phyloP scores from a whole-genome alignment of 2,113 vertebrate genomes.

The Upupa epops region DNA sequence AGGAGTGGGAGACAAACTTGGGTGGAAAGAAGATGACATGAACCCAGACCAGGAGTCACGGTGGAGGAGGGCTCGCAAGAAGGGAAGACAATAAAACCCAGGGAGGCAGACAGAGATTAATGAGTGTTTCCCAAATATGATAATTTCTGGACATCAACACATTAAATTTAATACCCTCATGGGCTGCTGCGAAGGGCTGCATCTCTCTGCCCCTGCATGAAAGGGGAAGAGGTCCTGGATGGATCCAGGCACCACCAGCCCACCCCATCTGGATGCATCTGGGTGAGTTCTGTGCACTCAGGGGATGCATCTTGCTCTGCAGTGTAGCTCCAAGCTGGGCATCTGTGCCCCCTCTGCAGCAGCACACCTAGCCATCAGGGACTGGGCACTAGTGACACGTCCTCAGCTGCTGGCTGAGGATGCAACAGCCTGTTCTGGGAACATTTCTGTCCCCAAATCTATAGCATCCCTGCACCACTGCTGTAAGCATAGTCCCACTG shows the following conservation, averaged over 20 bases:
- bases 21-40: neutral
- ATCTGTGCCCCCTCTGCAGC: neutral
- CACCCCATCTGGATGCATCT: rapidly evolving
- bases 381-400: rapidly evolving
- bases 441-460: rapidly evolving
- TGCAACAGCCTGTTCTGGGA: neutral
- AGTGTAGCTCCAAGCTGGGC: neutral
- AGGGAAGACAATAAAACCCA: conserved; percentile 37
- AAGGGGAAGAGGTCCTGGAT: neutral
- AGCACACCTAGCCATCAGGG: neutral
- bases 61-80: neutral
- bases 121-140: conserved; percentile 55
- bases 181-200: neutral
- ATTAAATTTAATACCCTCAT: conserved; percentile 14
- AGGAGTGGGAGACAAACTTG: neutral
- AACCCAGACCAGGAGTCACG: neutral
- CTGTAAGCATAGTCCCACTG: neutral
- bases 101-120: conserved; percentile 56
- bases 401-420: neutral
- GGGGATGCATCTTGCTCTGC: rapidly evolving
- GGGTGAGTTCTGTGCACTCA: neutral
- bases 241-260: neutral
- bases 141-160: conserved; percentile 37
- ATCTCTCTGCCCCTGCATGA: neutral
- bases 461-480: neutral